A percentile compares a stretch with the other conserved stretches of the same genome.
These are phyloP conservation scores for Drosophila birchii DNA, from an alignment of 2,888 invertebrate species.

Conservation along the genomic window DNA sequence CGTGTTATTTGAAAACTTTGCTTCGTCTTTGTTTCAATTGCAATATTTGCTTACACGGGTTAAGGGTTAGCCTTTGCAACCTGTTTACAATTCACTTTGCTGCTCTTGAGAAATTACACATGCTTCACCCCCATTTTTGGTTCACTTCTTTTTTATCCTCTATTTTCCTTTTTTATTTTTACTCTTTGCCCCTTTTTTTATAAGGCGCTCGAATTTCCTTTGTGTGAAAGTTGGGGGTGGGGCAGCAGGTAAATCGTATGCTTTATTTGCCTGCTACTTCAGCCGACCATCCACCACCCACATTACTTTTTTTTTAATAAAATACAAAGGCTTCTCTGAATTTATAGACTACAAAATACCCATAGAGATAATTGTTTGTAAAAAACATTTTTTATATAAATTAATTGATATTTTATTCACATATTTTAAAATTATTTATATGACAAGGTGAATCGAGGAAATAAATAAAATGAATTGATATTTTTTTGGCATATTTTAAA, in stretches of 20 bases:
- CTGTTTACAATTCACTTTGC: conserved; percentile 76
- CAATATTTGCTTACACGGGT: conserved; percentile 47
- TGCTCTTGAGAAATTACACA: conserved; percentile 79
- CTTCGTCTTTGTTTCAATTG: conserved; percentile 43
- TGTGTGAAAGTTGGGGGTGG: conserved; percentile 34
- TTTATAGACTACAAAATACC: background rate
- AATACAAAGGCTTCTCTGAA: background rate
- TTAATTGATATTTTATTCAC: background rate
- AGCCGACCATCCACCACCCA: conserved; percentile 27
- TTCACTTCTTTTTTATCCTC: background rate
- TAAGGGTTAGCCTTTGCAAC: conserved; percentile 25
- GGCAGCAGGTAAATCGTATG: conserved; percentile 75
- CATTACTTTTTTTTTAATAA: background rate
- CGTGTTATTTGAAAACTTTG: conserved; percentile 17
- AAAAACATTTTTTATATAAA: background rate
- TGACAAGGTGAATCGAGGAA: too few relatives aligned
- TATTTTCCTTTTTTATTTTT: background rate
- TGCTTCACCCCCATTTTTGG: conserved; percentile 44
- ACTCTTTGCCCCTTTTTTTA: conserved; percentile 30
- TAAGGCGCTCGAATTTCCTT: conserved; percentile 71
- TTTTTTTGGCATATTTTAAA: background rate
- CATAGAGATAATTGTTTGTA: background rate
- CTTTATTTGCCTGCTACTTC: conserved; percentile 79
- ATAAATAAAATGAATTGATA: background rate
- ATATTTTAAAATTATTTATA: background rate